Percentiles rank a stretch among this genome's conserved stretches.
These are phyloP conservation scores for Pelecanus crispus DNA, from an alignment of 2,113 vertebrate species.

Conservation along the genomic window DNA sequence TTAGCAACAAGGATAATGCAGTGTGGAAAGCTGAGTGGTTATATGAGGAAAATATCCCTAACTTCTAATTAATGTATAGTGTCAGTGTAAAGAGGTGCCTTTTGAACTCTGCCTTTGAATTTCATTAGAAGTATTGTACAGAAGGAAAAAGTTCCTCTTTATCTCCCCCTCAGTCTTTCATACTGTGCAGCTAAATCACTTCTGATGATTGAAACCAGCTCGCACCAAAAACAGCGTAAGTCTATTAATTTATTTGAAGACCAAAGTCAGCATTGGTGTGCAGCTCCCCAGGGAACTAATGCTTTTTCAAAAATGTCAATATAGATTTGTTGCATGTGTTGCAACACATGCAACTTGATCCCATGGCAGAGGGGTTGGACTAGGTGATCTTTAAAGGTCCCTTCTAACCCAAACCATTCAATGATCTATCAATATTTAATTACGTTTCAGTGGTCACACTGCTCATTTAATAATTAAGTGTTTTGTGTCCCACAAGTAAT, in stretches of 20 bases:
- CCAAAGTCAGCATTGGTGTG: background rate
- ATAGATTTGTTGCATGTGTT: background rate
- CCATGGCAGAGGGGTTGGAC: background rate
- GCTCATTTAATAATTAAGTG: background rate
- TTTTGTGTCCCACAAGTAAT: background rate
- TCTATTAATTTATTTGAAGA: background rate
- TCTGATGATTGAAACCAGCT: background rate
- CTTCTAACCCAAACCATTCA: background rate
- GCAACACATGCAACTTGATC: background rate
- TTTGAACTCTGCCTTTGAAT: constrained; percentile 5
- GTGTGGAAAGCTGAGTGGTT: background rate
- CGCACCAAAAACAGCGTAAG: background rate
- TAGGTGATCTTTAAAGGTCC: background rate
- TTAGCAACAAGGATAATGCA: background rate
- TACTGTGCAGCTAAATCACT: background rate
- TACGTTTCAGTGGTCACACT: background rate
- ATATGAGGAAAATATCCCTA: background rate
- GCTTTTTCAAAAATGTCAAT: background rate
- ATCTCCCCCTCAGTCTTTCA: background rate
- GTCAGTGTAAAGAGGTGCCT: background rate
- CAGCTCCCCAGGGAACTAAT: background rate
- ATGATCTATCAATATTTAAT: background rate
- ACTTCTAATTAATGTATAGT: background rate
- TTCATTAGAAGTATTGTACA: background rate
- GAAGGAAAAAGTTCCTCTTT: background rate